phyloP scores from a whole-genome alignment of 2,888 invertebrate genomes.

The Cheilosia variabilis region DNA sequence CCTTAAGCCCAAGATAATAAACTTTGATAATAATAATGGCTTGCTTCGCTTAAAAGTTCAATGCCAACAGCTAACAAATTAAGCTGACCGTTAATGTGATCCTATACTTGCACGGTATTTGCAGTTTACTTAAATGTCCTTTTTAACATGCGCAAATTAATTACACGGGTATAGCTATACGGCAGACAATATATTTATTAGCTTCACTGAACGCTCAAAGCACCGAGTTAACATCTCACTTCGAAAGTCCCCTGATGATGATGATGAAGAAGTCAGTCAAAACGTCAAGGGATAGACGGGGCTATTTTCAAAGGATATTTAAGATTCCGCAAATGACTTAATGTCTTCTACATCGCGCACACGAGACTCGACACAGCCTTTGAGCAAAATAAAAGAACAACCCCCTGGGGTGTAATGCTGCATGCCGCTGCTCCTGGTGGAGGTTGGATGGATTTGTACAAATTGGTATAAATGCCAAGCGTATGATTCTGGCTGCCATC shows the following conservation, averaged over 20 bases:
- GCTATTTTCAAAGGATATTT: slow-evolving; percentile 45
- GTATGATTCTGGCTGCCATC: slow-evolving; percentile 39
- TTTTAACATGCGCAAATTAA: slow-evolving; percentile 57
- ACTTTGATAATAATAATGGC: neutral
- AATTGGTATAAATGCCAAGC: slow-evolving; percentile 56
- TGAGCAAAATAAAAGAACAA: slow-evolving; percentile 32
- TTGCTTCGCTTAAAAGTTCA: slow-evolving; percentile 5
- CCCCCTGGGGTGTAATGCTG: slow-evolving; percentile 56
- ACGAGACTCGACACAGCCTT: neutral
- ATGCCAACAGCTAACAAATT: slow-evolving; percentile 41
- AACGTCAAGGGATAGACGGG: slow-evolving; percentile 51
- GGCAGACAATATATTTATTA: slow-evolving; percentile 44
- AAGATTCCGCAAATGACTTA: slow-evolving; percentile 71
- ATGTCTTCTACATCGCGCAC: slow-evolving; percentile 42
- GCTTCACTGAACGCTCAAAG: slow-evolving; percentile 24
- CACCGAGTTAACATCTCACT: slow-evolving; percentile 62
- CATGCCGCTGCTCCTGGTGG: slow-evolving; percentile 64
- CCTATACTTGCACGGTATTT: slow-evolving; percentile 32
- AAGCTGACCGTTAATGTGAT: slow-evolving; percentile 32
- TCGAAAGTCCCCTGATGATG: slow-evolving; percentile 31
- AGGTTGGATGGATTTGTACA: slow-evolving; percentile 37
- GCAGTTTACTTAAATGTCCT: slow-evolving; percentile 45
- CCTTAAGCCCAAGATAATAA: neutral
- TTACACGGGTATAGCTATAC: slow-evolving; percentile 20
- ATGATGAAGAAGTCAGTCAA: slow-evolving; percentile 72